Percentiles rank a stretch among this genome's conserved stretches.
phyloP scores from a whole-genome alignment of 2,113 vertebrate species.

The Aramus guarauna region DNA sequence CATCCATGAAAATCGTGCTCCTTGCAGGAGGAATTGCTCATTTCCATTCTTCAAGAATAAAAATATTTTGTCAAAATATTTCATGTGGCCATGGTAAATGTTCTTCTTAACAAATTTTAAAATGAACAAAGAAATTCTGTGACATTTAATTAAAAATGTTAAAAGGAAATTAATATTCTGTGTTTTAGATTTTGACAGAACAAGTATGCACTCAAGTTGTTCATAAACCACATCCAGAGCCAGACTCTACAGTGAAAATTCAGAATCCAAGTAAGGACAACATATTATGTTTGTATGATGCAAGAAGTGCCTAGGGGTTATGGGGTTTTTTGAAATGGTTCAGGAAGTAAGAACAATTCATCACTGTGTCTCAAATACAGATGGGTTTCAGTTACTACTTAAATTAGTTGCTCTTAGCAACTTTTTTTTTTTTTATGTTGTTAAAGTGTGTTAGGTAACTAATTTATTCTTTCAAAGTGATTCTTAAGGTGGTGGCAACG shows the following conservation, averaged over 20 bases:
- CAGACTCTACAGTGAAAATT: conserved; percentile 98
- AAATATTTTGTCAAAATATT: neutral
- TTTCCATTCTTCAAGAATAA: neutral
- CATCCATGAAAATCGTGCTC: neutral
- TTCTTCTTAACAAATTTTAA: neutral
- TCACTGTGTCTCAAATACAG: neutral
- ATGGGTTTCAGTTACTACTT: neutral
- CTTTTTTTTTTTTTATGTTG: neutral
- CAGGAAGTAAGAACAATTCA: neutral
- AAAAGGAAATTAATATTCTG: conserved; percentile 3
- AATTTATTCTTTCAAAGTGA: conserved; percentile 82
- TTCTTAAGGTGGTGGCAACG: conserved; percentile 97
- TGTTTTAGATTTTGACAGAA: conserved; percentile 93
- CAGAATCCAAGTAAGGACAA: conserved; percentile 95
- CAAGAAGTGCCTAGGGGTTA: neutral
- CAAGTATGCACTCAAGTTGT: conserved; percentile 99
- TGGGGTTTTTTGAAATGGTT: neutral
- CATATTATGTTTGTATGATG: neutral
- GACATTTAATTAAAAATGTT: neutral
- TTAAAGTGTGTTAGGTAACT: conserved; percentile 1
- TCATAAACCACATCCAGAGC: conserved; percentile 97
- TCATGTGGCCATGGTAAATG: neutral
- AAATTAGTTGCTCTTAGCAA: neutral
- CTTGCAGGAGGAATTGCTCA: neutral
- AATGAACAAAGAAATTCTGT: neutral